Percentiles rank a stretch among this genome's conserved stretches.
phyloP scores from a whole-genome alignment of 2,888 invertebrate species.

The Synergus gifuensis region DNA sequence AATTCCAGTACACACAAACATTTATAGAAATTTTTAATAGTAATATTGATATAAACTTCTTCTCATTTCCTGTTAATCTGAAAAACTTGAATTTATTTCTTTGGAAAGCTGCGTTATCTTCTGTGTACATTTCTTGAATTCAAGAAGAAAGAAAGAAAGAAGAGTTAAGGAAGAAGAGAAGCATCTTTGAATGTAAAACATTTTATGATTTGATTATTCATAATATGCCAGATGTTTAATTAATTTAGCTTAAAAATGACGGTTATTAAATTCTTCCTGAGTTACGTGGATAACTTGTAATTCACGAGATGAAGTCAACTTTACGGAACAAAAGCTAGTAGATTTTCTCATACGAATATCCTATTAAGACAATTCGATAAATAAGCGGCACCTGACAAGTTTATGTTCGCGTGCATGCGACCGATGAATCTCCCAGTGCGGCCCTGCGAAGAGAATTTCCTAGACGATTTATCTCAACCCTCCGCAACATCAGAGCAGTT shows the following conservation, averaged over 20 bases:
- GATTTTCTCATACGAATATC: constrained; percentile 23
- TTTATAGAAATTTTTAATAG: neutral
- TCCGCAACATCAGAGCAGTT: constrained; percentile 36
- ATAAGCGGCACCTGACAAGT: constrained; percentile 68
- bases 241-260: neutral
- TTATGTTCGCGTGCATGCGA: constrained; percentile 68
- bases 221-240: neutral
- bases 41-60: too few relatives aligned
- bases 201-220: neutral
- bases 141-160: neutral
- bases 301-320: constrained; percentile 14
- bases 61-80: too few relatives aligned
- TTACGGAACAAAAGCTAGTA: constrained; percentile 29
- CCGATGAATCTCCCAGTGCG: constrained; percentile 52
- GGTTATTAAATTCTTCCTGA: neutral
- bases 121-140: neutral
- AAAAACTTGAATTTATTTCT: neutral
- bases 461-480: constrained; percentile 50
- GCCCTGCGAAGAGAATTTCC: constrained; percentile 20
- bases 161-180: neutral
- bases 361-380: constrained; percentile 70
- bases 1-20: constrained; percentile 8
- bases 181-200: neutral
- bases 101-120: neutral
- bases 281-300: constrained; percentile 22